phyloP scores from a whole-genome alignment of 2,797 vertebrate genomes.

The Lagothrix lagotricha region DNA sequence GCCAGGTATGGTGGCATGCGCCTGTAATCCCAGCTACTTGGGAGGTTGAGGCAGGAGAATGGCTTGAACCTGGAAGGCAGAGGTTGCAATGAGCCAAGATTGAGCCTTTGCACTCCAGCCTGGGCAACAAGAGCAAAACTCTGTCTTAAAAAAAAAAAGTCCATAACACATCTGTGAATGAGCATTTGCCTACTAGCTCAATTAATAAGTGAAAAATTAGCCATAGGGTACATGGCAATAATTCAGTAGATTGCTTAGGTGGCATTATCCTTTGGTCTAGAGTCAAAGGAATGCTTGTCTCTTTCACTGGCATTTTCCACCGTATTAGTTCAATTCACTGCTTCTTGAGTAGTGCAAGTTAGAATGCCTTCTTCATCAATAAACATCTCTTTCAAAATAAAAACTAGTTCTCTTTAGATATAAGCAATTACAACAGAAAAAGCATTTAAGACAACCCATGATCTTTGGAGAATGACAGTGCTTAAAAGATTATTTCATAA shows the following conservation, averaged over 20 bases:
- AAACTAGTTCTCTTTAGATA: background rate
- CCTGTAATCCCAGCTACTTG: background rate
- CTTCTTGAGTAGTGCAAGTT: background rate
- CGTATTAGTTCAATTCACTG: background rate
- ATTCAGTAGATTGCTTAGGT: background rate
- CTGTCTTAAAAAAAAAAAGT: background rate
- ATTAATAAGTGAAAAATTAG: background rate
- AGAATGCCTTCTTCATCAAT: background rate
- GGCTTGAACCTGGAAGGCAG: background rate
- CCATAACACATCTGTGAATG: background rate
- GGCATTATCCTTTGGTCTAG: background rate
- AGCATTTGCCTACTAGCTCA: background rate
- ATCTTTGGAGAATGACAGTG: background rate
- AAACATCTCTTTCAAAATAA: background rate
- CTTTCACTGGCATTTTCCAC: background rate
- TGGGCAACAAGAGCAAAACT: background rate
- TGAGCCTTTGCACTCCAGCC: background rate
- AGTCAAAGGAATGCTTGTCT: background rate
- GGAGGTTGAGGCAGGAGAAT: background rate
- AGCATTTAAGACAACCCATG: background rate
- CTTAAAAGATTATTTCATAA: background rate
- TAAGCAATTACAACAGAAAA: background rate
- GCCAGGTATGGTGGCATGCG: background rate
- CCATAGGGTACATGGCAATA: background rate
- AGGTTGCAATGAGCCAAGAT: background rate